Percentiles rank a stretch among this genome's conserved stretches.
Evolutionary conservation across 1,140 invertebrate genomes (phyloP).

Genomic region (Calliphora vicina): DNA sequence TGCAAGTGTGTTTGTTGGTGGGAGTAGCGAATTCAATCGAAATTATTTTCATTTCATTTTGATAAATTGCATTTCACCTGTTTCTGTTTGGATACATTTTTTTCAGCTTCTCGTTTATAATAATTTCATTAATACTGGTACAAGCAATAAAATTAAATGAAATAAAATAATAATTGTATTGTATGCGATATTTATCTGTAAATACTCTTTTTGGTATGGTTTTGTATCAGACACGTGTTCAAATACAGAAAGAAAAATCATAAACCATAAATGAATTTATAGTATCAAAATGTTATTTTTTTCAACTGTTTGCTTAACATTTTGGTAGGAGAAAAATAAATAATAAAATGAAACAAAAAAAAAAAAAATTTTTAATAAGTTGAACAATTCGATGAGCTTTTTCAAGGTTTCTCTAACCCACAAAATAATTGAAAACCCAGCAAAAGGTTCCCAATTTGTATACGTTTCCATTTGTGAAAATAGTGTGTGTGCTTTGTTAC

Average conservation of each 20-base stretch:
- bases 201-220: background rate
- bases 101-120: background rate
- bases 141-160: background rate
- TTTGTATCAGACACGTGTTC: background rate
- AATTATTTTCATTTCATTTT: background rate
- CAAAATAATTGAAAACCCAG: background rate
- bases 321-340: background rate
- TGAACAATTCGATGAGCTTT: background rate
- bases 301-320: background rate
- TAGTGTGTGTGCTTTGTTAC: too few species aligned
- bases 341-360: background rate
- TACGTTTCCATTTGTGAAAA: too few species aligned
- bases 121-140: background rate
- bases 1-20: background rate
- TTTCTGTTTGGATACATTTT: background rate
- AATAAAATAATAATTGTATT: slow-evolving; percentile 2
- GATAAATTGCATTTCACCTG: background rate
- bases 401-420: background rate
- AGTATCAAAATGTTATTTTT: background rate
- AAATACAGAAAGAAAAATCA: background rate
- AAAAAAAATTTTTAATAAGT: background rate
- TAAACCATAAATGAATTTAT: background rate
- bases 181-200: background rate
- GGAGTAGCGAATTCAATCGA: background rate
- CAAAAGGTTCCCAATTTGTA: too few species aligned